Percentiles rank a stretch among this genome's conserved stretches.
These are phyloP conservation scores for Apteryx owenii DNA, from an alignment of 2,113 vertebrate genomes.

Conservation along the genomic window DNA sequence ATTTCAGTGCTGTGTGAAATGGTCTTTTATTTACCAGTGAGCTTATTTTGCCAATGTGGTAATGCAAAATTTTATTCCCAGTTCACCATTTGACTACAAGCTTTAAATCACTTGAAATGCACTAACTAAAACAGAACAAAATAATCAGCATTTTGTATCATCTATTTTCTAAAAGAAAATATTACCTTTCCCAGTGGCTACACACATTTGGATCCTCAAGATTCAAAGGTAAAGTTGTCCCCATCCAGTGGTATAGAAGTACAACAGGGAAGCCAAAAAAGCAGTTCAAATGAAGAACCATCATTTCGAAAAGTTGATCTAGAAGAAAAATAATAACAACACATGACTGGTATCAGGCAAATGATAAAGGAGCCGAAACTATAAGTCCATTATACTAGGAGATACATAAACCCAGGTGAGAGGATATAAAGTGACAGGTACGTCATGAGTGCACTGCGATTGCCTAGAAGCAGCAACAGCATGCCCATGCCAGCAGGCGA, in stretches of 20 bases:
- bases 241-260: slow-evolving; percentile 79
- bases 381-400: not conserved
- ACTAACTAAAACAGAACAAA: not conserved
- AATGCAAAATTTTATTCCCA: accelerated
- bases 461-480: not conserved
- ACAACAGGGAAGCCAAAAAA: slow-evolving; percentile 71
- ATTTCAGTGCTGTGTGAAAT: not conserved
- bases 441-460: not conserved
- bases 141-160: not conserved
- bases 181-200: slow-evolving; percentile 99
- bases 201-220: slow-evolving; percentile 98
- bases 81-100: not conserved
- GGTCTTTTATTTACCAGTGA: not conserved
- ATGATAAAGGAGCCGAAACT: not conserved
- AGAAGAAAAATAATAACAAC: not conserved
- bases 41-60: not conserved
- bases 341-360: not conserved
- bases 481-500: not conserved
- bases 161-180: not conserved
- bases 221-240: slow-evolving; percentile 82
- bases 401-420: not conserved
- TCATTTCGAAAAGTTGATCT: slow-evolving; percentile 80
- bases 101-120: not conserved
- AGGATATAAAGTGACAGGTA: not conserved
- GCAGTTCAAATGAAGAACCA: slow-evolving; percentile 74